Evolutionary conservation across 2,888 invertebrate species (phyloP).

Genomic region (Pammene fasciana): DNA sequence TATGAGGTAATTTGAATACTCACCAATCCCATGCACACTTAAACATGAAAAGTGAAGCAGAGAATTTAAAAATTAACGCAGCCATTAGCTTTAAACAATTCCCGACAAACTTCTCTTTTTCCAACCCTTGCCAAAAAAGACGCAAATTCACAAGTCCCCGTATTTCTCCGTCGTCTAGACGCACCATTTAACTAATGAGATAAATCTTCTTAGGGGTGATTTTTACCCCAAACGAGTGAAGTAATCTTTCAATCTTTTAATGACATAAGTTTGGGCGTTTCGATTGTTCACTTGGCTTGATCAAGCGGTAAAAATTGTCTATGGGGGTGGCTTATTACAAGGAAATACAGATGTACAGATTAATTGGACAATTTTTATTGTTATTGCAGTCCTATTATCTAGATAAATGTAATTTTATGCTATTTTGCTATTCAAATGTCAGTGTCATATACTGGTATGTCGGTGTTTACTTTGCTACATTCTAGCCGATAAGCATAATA

Average conservation of each 20-base stretch:
- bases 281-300: constrained; percentile 55
- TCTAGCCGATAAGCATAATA: no score
- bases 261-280: constrained; percentile 69
- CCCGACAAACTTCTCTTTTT: constrained; percentile 20
- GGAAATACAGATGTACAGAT: constrained; percentile 28
- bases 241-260: constrained; percentile 82
- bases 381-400: constrained; percentile 14
- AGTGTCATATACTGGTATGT: no score
- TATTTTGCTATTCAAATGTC: not conserved
- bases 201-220: constrained; percentile 70
- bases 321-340: constrained; percentile 34
- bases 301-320: constrained; percentile 44
- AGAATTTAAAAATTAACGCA: constrained; percentile 30
- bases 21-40: not conserved
- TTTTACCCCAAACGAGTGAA: constrained; percentile 71
- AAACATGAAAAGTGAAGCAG: constrained; percentile 16
- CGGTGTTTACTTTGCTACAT: no score
- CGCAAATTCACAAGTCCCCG: constrained; percentile 52
- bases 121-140: constrained; percentile 36
- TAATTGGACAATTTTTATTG: constrained; percentile 26
- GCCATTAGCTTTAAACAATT: constrained; percentile 36
- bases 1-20: no score
- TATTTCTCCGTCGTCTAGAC: constrained; percentile 60
- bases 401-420: not conserved
- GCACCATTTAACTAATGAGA: constrained; percentile 81